Base-by-base conservation (phyloP, 2,113 vertebrate genomes). In the Holacanthus passer region DNA sequence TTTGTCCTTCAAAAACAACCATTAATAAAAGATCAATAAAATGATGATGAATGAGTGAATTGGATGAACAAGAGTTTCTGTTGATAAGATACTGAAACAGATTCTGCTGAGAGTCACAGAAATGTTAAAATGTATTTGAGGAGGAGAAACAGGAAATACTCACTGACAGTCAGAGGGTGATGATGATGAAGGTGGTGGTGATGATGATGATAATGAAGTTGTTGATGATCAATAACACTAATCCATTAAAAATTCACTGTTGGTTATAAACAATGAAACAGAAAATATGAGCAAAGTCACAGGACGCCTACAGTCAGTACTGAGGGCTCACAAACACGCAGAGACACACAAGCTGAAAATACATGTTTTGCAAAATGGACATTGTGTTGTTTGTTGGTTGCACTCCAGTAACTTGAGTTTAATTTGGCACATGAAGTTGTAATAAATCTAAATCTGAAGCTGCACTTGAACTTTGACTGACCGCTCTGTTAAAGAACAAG, bases 61-160 rank as follows among this genome's bases (percentile, higher is more conserved):
- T 3, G 35, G 5, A 37, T 37, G 35, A 8, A n/a, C n/a, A 37
- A 37, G 35, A 37, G 35, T 7, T 37, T 37, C 35, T 3, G 35
- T 8, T 2, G n/a, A n/a, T n/a, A n/a, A n/a, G n/a, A n/a, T n/a
- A n/a, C n/a, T n/a, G n/a, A n/a, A n/a, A n/a, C n/a, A 41, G 39
- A 41, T 41, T 41, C 43, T 45, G 43, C 24, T 58, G 22, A 66
- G 11, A n/a, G n/a, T n/a, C n/a, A n/a, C n/a, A n/a, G n/a, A n/a
- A n/a, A n/a, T n/a, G n/a, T n/a, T n/a, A n/a, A n/a, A n/a, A n/a
- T n/a, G n/a, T n/a, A n/a, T n/a, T n/a, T 29, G 27, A 19, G 7
- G 53, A 8, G 53, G 29, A 58, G 17, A 32, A 19, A 55, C 29
- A 68, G 16, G n/a, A 71, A 60, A 20, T 67, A 86, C 84, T 89